Percentiles rank a stretch among this genome's conserved stretches.
These are phyloP conservation scores for Indri indri DNA, from an alignment of 2,113 vertebrate genomes.

Conservation along the genomic window DNA sequence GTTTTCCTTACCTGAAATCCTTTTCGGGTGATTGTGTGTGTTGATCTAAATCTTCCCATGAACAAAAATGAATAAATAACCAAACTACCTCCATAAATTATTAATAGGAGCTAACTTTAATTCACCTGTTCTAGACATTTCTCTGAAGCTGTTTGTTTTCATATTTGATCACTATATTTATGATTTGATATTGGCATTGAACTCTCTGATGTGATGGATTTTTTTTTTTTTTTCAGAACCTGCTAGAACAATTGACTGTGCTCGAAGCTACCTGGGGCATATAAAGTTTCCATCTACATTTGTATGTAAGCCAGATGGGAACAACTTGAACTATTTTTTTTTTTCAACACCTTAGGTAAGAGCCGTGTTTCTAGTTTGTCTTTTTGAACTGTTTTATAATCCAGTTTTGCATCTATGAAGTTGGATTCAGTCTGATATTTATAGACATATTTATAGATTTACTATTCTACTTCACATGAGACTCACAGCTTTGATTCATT, in stretches of 20 bases:
- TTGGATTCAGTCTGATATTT: constrained; percentile 6
- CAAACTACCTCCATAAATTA: neutral
- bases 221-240: constrained; percentile 17
- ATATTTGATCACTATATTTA: neutral
- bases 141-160: neutral
- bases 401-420: neutral
- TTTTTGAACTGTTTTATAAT: neutral
- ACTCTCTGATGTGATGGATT: neutral
- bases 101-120: neutral
- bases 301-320: neutral
- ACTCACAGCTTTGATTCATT: neutral
- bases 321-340: neutral
- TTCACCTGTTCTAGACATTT: neutral
- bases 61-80: neutral
- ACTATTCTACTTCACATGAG: neutral
- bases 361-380: neutral
- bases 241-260: constrained; percentile 25
- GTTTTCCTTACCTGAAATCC: neutral
- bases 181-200: neutral
- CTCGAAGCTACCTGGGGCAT: neutral
- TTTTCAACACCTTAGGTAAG: neutral
- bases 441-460: constrained; percentile 5
- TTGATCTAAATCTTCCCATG: neutral
- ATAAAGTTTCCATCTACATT: constrained; percentile 12
- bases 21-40: neutral